Evolutionary conservation across 2,113 vertebrate species (phyloP).

Genomic region (Marmota flaviventris): DNA sequence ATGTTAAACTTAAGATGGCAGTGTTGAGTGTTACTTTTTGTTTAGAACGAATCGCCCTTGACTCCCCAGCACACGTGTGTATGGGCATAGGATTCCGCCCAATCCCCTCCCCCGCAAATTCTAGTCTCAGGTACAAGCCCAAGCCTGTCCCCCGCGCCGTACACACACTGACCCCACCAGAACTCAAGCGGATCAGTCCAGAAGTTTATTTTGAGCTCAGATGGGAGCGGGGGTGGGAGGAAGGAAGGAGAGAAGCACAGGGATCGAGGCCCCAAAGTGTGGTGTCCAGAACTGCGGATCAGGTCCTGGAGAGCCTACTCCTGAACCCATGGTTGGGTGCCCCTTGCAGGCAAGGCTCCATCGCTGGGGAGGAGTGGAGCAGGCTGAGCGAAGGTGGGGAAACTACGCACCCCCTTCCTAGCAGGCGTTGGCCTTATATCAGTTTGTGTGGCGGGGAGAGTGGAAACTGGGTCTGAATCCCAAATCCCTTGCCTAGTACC

Average conservation of each 20-base stretch:
- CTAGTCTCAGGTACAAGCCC: not conserved
- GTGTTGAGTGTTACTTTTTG: not conserved
- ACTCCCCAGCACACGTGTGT: not conserved
- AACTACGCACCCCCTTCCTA: not conserved
- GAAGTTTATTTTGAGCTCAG: constrained; percentile 67
- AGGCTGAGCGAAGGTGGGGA: not conserved
- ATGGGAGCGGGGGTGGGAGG: too few species aligned
- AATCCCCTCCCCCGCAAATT: not conserved
- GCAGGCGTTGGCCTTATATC: not conserved
- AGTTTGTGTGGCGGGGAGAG: not conserved
- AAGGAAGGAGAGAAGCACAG: not conserved
- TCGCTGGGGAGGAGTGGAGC: not conserved
- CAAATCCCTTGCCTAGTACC: not conserved
- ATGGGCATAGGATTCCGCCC: rapidly evolving
- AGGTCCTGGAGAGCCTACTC: too few species aligned
- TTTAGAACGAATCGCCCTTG: not conserved
- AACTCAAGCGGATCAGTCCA: not conserved
- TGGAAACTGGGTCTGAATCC: not conserved
- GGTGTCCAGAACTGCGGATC: not conserved
- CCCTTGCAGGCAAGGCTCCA: not conserved
- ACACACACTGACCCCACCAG: not conserved
- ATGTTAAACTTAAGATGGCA: not conserved
- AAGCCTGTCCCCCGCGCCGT: not conserved
- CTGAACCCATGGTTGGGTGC: not conserved
- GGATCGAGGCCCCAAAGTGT: not conserved